phyloP scores from a whole-genome alignment of 2,113 vertebrate species.

The Bolborhynchus lineola region DNA sequence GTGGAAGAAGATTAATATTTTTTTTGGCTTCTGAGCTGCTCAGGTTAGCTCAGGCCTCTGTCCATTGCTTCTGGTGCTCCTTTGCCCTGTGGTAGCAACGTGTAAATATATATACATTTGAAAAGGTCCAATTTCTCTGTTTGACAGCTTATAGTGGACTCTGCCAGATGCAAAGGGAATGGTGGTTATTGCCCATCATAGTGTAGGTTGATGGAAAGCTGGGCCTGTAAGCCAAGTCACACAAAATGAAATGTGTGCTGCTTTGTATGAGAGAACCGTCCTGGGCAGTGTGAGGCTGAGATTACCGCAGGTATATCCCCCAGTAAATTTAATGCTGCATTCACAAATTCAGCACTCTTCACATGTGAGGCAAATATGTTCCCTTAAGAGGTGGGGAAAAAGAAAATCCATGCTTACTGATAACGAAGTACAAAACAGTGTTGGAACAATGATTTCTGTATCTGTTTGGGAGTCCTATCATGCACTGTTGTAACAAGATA shows the following conservation, averaged over 20 bases:
- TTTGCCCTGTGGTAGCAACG: background rate
- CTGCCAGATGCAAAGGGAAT: background rate
- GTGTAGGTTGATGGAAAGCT: background rate
- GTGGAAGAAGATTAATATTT: background rate
- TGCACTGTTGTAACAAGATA: constrained; percentile 20
- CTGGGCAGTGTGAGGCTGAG: background rate
- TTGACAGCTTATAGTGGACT: background rate
- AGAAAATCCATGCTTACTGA: background rate
- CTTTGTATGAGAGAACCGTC: background rate
- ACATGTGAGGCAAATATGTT: background rate
- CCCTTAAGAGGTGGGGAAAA: background rate
- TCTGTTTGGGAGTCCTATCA: background rate
- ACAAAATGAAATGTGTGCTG: rapidly evolving
- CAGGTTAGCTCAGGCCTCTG: background rate
- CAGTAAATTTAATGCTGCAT: background rate
- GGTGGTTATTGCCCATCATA: background rate
- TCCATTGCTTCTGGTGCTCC: background rate
- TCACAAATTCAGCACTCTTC: background rate
- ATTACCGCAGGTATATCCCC: background rate
- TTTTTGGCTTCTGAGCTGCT: background rate
- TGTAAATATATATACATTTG: background rate
- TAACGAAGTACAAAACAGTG: background rate
- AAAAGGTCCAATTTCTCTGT: background rate
- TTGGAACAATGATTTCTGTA: constrained; percentile 2
- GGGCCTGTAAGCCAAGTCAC: background rate